Evolutionary conservation across 2,113 vertebrate species (phyloP), one percentile per base, ranked within the genome.

Genomic region (Ctenodactylus gundi): DNA sequence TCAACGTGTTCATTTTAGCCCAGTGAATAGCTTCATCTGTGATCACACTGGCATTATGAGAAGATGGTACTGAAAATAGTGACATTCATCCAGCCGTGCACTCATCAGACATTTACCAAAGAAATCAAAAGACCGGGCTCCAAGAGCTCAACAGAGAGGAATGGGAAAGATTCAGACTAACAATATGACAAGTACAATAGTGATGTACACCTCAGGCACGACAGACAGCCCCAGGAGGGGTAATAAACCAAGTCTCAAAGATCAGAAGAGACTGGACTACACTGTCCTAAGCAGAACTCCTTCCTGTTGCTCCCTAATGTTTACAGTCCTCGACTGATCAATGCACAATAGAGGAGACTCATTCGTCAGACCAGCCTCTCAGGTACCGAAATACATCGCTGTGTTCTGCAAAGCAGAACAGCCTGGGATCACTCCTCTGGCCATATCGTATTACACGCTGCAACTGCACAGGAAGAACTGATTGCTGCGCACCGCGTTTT

Each of bases 321-420:
- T 95, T 90, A 57, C 20, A 86, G 62, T 36, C 34, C 29, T 62
- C 65, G 53, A 39, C 17, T 87, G 85, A 93, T 85, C 93, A 91
- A 91, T 94, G 84, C 82, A n/a, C 39, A 57, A 55, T 6, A 53
- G 49, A 64, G 31, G 49, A 93, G 92, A 67, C 58, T 93, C 84
- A 57, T 68, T 92, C 62, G 85, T 93, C 90, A 75, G 68, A 78
- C 53, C 75, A 41, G 23, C 90, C 72, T 95, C 41, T 93, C 53
- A 85, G 58, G 67, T 29, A 93, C 53, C 60, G 82, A 87, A 95
- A 76, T 87, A 64, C 12, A 93, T 51, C 39, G n/a, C 21, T 20
- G 51, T 9, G 0, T 75, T 90, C 77, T 44, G n/a, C n/a, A 85
- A 93, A 92, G 88, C n/a, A 78, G 85, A 36, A 14, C 62, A 86